phyloP scores from a whole-genome alignment of 2,113 vertebrate genomes.

The Poeciliopsis occidentalis region DNA sequence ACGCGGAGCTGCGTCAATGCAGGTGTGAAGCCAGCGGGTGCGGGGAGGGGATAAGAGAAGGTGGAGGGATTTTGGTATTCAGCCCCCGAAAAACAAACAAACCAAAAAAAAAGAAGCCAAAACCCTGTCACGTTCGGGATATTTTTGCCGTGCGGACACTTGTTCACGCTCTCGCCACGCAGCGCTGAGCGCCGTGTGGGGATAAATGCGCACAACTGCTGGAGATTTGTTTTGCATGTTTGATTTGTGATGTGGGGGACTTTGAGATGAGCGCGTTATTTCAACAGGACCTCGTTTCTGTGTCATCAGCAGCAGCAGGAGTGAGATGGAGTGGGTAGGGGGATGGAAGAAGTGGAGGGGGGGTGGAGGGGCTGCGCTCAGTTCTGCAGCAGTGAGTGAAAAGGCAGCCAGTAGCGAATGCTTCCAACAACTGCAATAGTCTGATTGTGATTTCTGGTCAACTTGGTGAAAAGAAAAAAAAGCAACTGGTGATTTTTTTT shows the following conservation, averaged over 20 bases:
- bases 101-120: not conserved
- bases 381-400: constrained; percentile 35
- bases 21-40: constrained; percentile 26
- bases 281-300: constrained; percentile 57
- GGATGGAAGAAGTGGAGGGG: too few species aligned
- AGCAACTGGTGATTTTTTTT: constrained; percentile 30
- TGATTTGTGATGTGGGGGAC: constrained; percentile 48
- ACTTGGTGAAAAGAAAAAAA: constrained; percentile 12
- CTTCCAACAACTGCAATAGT: constrained; percentile 48
- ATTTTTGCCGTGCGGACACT: not conserved
- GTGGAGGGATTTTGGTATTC: not conserved
- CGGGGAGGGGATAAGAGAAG: not conserved
- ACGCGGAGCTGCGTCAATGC: constrained; percentile 54
- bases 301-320: constrained; percentile 31
- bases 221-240: constrained; percentile 62
- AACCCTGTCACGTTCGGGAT: not conserved
- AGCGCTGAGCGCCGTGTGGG: not conserved
- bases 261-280: constrained; percentile 61
- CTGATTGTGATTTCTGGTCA: constrained; percentile 30
- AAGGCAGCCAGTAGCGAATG: constrained; percentile 11
- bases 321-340: not conserved
- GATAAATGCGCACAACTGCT: constrained; percentile 17
- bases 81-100: not conserved
- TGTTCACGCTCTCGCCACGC: not conserved
- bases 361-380: not conserved